These are phyloP conservation scores for Alethe diademata DNA, from an alignment of 2,113 vertebrate genomes.

Conservation along the genomic window DNA sequence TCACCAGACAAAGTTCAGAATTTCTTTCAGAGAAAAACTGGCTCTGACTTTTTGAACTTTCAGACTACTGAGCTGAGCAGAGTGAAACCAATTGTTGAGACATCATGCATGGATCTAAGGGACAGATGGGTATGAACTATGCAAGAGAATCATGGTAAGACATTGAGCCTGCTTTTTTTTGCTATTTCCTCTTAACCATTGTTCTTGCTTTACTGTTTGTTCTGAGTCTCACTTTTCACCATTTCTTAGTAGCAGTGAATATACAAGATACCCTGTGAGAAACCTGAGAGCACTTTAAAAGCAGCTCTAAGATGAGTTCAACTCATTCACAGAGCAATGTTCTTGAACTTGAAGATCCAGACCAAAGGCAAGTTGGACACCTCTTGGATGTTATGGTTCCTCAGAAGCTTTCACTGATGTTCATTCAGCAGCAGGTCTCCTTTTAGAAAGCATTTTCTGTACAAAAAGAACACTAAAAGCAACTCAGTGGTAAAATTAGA, in stretches of 20 bases:
- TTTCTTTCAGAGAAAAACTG: neutral
- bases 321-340: neutral
- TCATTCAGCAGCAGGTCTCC: neutral
- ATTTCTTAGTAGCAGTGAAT: neutral
- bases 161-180: neutral
- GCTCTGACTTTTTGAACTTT: constrained; percentile 21
- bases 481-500: neutral
- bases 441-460: neutral
- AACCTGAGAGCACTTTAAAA: neutral
- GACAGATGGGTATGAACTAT: neutral
- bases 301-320: neutral
- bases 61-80: neutral
- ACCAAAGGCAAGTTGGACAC: neutral
- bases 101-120: neutral
- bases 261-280: neutral
- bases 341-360: neutral
- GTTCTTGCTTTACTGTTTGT: neutral
- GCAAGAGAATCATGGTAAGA: neutral
- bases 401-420: neutral
- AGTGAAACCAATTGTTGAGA: constrained; percentile 18
- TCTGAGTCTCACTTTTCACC: neutral
- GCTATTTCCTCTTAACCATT: neutral
- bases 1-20: neutral
- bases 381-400: neutral
- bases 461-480: neutral